Evolutionary conservation across 2,797 vertebrate genomes (phyloP), one percentile per base, ranked within the genome.

Genomic region (Hydrocynus forskahlii): DNA sequence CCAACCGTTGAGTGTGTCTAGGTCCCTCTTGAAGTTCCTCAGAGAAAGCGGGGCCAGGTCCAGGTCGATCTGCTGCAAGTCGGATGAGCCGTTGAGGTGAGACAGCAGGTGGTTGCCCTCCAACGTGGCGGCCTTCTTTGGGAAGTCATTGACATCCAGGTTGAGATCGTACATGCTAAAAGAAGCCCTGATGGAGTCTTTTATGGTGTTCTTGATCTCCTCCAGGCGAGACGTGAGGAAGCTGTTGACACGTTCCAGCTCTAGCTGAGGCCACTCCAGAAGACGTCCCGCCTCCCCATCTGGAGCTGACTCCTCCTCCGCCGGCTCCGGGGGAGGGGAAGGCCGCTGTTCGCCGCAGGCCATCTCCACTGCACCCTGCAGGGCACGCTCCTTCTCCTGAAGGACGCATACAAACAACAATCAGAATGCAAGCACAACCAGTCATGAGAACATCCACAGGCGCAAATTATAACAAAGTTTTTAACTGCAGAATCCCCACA

Each of bases 161-260:
- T 97, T 97, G 89, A 99, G 96, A 92, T 99, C 98, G 0, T 98
- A 98, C 89, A 98, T 96, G 9, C 96, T 98, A 92, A 99, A 97
- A 57, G 97, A 97, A 90, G 98, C 96, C 66, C 96, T 94, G 87
- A 99, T 97, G 48, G 98, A 99, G 94, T 99, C 97, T 91, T 99
- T 98, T 87, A 99, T 99, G 85, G 97, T 97, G 91, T 98, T 98
- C 87, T 98, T 99, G 86, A 99, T 99, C 91, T 99, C 98, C 88
- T 98, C 98, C 21, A 99, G 95, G 17, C 97, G 96, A 91, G 96
- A 99, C 86, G 96, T 99, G 82, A 99, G 94, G 86, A 99, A 99
- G 91, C 96, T 99, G 93, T 97, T 99, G 84, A 99, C 98, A 0
- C 97, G 94, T 88, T 99, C 97, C 48, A 99, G 92, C 86, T 99